Percentiles rank a stretch among this genome's conserved stretches.
phyloP scores from a whole-genome alignment of 1,140 invertebrate species.

The Pogonomyrmex californicus region DNA sequence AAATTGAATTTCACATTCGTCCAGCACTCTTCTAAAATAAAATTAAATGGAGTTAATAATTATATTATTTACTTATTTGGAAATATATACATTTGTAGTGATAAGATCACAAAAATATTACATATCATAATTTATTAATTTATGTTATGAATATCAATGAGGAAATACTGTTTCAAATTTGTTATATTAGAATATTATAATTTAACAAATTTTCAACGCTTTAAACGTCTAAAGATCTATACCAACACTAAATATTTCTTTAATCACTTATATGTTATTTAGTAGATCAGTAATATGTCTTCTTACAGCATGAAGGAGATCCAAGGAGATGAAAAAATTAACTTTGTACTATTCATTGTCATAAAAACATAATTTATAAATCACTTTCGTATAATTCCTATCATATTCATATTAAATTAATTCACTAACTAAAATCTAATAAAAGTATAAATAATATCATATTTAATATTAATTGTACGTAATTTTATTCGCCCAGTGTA shows the following conservation, averaged over 20 bases:
- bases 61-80: not conserved
- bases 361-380: conserved; percentile 20
- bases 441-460: conserved; percentile 54
- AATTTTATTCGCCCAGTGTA: conserved; percentile 59
- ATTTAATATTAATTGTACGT: conserved; percentile 26
- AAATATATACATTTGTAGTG: not conserved
- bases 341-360: conserved; percentile 7
- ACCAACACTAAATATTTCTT: not conserved
- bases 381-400: not conserved
- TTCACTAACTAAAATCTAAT: conserved; percentile 30
- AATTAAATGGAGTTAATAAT: conserved; percentile 21
- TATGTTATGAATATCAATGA: conserved; percentile 18
- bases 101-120: conserved; percentile 50
- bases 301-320: not conserved
- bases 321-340: not conserved
- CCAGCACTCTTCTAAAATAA: conserved; percentile 70
- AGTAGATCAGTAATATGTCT: not conserved
- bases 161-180: conserved; percentile 14
- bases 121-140: conserved; percentile 19
- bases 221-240: not conserved
- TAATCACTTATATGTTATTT: conserved; percentile 18
- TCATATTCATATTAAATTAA: conserved; percentile 27
- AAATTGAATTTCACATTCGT: conserved; percentile 62
- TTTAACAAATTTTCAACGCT: conserved; percentile 27
- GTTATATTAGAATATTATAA: not conserved